These are phyloP conservation scores for Clavelina lepadiformis DNA, from an alignment of 23 tunicate species.

Conservation along the genomic window DNA sequence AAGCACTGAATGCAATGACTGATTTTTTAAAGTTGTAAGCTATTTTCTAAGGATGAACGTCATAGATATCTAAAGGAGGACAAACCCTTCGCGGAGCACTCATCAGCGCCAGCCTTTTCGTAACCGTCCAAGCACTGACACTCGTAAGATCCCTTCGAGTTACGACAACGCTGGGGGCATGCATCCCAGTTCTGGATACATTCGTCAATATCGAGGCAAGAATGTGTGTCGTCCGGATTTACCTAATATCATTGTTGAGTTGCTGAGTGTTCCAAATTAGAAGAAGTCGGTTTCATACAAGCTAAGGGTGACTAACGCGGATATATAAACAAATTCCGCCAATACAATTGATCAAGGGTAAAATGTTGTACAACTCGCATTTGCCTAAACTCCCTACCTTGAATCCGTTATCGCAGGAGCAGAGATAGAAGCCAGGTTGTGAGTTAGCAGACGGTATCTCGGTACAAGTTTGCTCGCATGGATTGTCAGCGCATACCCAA, in stretches of 20 bases:
- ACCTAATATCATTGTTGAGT: slow-evolving; percentile 26
- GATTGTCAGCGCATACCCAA: slow-evolving; percentile 47
- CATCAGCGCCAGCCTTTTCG: slow-evolving; percentile 12
- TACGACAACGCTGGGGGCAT: slow-evolving; percentile 62
- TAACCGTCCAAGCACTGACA: slow-evolving; percentile 65
- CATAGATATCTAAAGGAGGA: too few relatives aligned
- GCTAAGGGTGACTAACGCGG: too few relatives aligned
- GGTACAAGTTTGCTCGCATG: slow-evolving; percentile 73
- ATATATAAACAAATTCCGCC: too few relatives aligned
- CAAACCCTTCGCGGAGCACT: slow-evolving; percentile 52
- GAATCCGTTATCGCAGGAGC: slow-evolving; percentile 81
- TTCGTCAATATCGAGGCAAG: slow-evolving; percentile 65
- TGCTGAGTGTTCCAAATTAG: too few relatives aligned
- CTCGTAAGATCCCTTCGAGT: slow-evolving; percentile 47
- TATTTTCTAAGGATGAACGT: too few relatives aligned
- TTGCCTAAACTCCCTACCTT: too few relatives aligned
- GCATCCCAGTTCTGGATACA: slow-evolving; percentile 52
- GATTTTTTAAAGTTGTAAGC: too few relatives aligned
- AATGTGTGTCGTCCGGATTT: slow-evolving; percentile 41
- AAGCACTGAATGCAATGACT: too few relatives aligned
- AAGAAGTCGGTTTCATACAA: too few relatives aligned
- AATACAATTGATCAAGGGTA: too few relatives aligned
- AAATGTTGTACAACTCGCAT: too few relatives aligned
- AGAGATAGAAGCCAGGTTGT: slow-evolving; percentile 56
- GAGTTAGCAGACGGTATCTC: slow-evolving; percentile 23